Percentiles rank a stretch among this genome's conserved stretches.
phyloP scores from a whole-genome alignment of 2,113 vertebrate genomes.

The Machaerirhynchus nigripectus region DNA sequence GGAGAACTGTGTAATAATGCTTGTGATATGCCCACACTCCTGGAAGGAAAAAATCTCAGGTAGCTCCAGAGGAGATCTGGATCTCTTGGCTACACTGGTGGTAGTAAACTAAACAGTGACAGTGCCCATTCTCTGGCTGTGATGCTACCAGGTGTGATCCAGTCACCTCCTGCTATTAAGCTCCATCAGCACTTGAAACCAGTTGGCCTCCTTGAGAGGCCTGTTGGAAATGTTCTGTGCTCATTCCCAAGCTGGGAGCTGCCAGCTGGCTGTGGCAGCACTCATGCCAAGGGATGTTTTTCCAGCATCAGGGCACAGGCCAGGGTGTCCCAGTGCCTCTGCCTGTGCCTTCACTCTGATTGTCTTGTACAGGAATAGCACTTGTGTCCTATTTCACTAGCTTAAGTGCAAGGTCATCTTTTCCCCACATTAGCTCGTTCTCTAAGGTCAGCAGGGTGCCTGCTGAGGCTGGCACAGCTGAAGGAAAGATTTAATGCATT shows the following conservation, averaged over 20 bases:
- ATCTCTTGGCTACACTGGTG: neutral
- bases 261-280: neutral
- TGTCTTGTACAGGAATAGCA: constrained; percentile 4
- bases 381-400: constrained; percentile 20
- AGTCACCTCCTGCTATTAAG: neutral
- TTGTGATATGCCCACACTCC: neutral
- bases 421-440: neutral
- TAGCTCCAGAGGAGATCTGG: neutral
- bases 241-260: neutral
- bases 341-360: neutral
- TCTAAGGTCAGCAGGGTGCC: neutral
- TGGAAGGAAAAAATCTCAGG: neutral
- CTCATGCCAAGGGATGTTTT: neutral
- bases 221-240: neutral
- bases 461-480: neutral
- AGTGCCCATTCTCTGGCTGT: neutral
- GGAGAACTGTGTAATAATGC: neutral
- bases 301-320: neutral
- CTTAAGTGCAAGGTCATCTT: constrained; percentile 6
- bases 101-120: neutral
- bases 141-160: neutral
- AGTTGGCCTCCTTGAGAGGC: neutral
- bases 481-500: neutral
- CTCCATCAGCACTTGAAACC: neutral
- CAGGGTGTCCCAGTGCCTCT: neutral